Evolutionary conservation across 2,888 invertebrate genomes (phyloP).

Genomic region (Crioceris asparagi): DNA sequence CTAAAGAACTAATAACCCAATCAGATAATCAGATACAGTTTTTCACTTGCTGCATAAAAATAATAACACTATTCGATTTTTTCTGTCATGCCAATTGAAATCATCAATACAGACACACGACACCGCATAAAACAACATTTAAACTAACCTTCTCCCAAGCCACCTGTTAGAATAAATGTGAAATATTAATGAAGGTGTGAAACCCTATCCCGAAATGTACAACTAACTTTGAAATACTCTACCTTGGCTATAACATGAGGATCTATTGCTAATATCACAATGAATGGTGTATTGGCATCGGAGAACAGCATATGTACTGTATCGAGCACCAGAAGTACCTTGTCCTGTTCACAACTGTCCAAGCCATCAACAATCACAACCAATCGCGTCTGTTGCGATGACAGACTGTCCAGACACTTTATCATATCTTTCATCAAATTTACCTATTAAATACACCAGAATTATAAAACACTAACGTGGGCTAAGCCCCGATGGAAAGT

Average conservation of each 20-base stretch:
- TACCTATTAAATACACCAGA: constrained; percentile 23
- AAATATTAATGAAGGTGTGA: constrained; percentile 8
- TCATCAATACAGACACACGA: neutral
- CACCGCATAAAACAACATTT: constrained; percentile 15
- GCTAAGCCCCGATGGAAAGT: too few relatives aligned
- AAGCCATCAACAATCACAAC: constrained; percentile 95
- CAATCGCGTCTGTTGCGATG: constrained; percentile 84
- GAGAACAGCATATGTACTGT: constrained; percentile 93
- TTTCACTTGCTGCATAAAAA: too few relatives aligned
- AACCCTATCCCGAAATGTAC: neutral
- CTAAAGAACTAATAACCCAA: too few relatives aligned
- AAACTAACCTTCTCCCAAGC: constrained; percentile 55
- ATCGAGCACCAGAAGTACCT: constrained; percentile 84
- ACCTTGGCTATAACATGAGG: constrained; percentile 97
- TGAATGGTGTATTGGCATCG: constrained; percentile 88
- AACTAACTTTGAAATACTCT: constrained; percentile 18
- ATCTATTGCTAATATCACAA: constrained; percentile 92
- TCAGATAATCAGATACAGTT: too few relatives aligned
- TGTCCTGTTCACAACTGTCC: constrained; percentile 96
- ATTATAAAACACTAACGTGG: too few relatives aligned
- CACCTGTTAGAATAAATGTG: constrained; percentile 41
- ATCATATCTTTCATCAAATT: constrained; percentile 48
- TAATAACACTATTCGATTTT: too few relatives aligned
- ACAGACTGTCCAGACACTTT: constrained; percentile 87
- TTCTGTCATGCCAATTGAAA: too few relatives aligned